Evolutionary conservation across 1,140 invertebrate genomes (phyloP), one percentile per base, ranked within the genome.

Genomic region (Lasioglossum baleicum): DNA sequence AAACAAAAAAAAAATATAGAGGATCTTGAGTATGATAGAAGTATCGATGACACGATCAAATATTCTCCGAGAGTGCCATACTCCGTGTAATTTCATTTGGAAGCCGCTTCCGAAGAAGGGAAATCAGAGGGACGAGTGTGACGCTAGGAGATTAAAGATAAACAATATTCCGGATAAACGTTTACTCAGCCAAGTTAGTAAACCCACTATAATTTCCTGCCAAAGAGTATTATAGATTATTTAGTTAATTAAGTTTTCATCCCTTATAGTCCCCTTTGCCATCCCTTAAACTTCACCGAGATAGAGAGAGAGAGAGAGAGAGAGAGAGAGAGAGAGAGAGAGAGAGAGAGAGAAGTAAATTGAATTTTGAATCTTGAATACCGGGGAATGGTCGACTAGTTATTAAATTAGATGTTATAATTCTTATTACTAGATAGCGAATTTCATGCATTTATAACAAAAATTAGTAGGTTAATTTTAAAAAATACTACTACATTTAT

Each of bases 71-170:
- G 22, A 20, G 8, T 1, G 7, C 0, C 4, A 20, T 7, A 7
- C 15, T 4, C 7, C 17, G 42, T 10, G 42, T 44, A 44, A 44
- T 44, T 44, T 44, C 4, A 44, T 44, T 44, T 44, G 42, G 42
- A 44, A 44, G 42, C 42, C 42, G 42, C 42, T 44, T 10, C 10
- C 42, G 42, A 44, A 44, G 42, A 7, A 10, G 42, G 42, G 42
- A 44, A 44, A 44, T 44, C 42, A 11, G 35, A 42, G 20, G 7
- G 35, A 20, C n/a, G 13, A n/a, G 20, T 42, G 13, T 60, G 26
- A 60, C 40, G 51, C n/a, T 69, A 42, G 69, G 13, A 69, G 75
- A 76, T 78, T 78, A 78, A 78, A 72, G 68, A 42, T 69, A 71
- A 78, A 78, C 58, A 44, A 48, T 61, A 42, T 20, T 60, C 40